Base-by-base conservation (phyloP, 2,797 vertebrate species). In the Parauchenoglanis punctatus region DNA sequence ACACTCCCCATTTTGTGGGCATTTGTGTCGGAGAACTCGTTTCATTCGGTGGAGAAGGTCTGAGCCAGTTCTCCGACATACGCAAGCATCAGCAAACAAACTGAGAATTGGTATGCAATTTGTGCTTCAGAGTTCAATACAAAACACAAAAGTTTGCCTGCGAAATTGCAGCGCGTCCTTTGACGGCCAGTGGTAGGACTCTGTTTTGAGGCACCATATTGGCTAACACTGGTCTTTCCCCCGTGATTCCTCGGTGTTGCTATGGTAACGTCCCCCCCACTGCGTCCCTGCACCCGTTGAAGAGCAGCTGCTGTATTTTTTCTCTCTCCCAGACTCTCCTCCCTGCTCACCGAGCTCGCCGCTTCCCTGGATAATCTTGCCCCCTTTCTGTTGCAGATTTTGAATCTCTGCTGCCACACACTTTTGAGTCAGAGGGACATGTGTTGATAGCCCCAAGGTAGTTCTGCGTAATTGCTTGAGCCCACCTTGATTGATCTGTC, bases 381-480 rank as follows among this genome's bases (percentile, higher is more conserved):
- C 97, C 92, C 97, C 94, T 99, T 98, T 99, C 97, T 99, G 96
- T 99, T 99, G 97, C 98, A 99, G 98, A 99, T 99, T 99, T 99
- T 99, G 98, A 99, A 95, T 99, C 97, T 96, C 97, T 99, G 97
- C 98, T 99, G 97, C 98, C 98, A 96, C 97, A 97, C 97, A 99
- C 96, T 97, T 99, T 99, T 98, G 98, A 99, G 96, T 98, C 98
- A 95, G 98, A 98, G 96, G 98, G 98, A 97, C 98, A 98, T 97
- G 98, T 99, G 93, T 99, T 99, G 97, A 98, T 99, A 97, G 98
- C 98, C 95, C 98, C 98, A 96, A 99, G 98, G 98, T 99, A 99
- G 97, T 97, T 96, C 92, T 97, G 96, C 93, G 96, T 97, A 96
- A 96, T 94, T 95, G 95, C 94, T 96, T 84, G 72, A 85, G 85